phyloP scores from a whole-genome alignment of 2,797 vertebrate genomes.

The Margarornis squamiger region DNA sequence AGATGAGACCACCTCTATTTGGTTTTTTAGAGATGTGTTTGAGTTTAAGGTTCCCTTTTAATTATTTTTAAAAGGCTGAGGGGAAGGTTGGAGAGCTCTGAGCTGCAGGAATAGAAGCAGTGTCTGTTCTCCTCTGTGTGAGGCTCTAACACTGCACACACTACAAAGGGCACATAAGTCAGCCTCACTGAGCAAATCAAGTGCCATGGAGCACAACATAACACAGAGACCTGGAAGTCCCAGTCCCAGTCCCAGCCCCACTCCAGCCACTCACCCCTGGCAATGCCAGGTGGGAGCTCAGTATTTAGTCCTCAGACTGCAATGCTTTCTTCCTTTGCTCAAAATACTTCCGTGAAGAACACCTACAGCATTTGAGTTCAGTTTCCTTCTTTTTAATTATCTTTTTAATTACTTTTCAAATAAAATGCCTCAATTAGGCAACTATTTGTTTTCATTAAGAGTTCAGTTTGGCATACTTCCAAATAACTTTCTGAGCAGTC shows the following conservation, averaged over 20 bases:
- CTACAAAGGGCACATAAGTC: not conserved
- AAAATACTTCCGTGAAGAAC: not conserved
- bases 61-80: not conserved
- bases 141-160: not conserved
- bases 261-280: not conserved
- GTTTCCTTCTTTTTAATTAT: not conserved
- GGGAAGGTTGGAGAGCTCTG: not conserved
- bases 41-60: not conserved
- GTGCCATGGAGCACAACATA: not conserved
- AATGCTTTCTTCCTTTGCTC: not conserved
- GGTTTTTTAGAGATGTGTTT: not conserved
- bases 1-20: not conserved
- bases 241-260: fast-evolving
- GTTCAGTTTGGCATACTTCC: not conserved
- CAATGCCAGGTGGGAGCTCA: not conserved
- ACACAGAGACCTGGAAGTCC: fast-evolving
- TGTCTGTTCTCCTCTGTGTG: not conserved
- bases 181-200: no score
- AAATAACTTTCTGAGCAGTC: not conserved
- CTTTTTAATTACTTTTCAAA: not conserved
- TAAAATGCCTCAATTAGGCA: not conserved
- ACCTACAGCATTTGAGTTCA: not conserved
- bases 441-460: not conserved
- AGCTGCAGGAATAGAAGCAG: not conserved
- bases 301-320: no score